These are phyloP conservation scores for Brenthis hecate DNA, from an alignment of 2,888 invertebrate species.

Conservation along the genomic window DNA sequence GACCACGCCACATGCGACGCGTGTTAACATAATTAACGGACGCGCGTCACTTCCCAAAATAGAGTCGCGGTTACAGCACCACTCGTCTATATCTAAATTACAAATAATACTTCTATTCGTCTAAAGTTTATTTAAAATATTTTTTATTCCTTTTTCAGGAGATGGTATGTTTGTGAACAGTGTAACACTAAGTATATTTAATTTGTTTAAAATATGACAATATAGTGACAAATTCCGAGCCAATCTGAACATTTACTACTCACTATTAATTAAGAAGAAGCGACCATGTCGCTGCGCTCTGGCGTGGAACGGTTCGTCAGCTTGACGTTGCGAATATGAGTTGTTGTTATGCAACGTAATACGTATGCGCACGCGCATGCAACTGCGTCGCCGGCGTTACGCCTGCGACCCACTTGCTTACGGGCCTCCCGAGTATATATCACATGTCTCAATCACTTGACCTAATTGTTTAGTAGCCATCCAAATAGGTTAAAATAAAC, in stretches of 20 bases:
- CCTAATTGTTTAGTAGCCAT: too few species aligned
- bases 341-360: slow-evolving; percentile 28
- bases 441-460: neutral
- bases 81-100: slow-evolving; percentile 18
- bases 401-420: neutral
- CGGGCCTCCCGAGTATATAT: neutral
- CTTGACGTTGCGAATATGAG: slow-evolving; percentile 27
- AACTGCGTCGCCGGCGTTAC: neutral
- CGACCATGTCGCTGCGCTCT: slow-evolving; percentile 7
- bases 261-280: neutral
- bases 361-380: slow-evolving; percentile 8
- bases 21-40: slow-evolving; percentile 28
- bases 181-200: too few species aligned
- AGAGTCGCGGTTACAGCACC: slow-evolving; percentile 29
- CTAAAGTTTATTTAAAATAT: neutral
- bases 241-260: neutral
- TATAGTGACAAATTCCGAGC: too few species aligned
- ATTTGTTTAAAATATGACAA: too few species aligned
- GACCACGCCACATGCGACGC: slow-evolving; percentile 13
- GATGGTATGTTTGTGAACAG: too few species aligned
- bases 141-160: too few species aligned
- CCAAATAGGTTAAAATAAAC: too few species aligned
- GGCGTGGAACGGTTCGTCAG: slow-evolving; percentile 17
- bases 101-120: slow-evolving; percentile 1
- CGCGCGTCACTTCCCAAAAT: slow-evolving; percentile 38